These are phyloP conservation scores for Tinamus major DNA, from an alignment of 2,797 vertebrate genomes.

Conservation along the genomic window DNA sequence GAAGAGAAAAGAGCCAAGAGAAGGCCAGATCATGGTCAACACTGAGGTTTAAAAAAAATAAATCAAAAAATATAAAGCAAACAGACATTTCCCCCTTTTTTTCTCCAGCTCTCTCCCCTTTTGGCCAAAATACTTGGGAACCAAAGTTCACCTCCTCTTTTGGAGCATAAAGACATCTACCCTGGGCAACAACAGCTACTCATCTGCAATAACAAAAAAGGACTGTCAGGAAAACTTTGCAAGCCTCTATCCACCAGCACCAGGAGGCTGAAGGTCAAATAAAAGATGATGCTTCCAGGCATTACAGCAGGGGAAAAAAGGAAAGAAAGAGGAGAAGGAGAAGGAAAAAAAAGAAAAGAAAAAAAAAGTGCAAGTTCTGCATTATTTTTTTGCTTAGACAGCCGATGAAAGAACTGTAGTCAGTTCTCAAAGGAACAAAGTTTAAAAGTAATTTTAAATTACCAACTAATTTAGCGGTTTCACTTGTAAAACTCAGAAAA, in stretches of 20 bases:
- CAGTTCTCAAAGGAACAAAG: neutral
- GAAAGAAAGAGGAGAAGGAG: neutral
- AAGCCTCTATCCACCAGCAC: neutral
- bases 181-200: neutral
- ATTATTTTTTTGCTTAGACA: constrained; percentile 22
- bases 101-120: neutral
- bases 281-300: neutral
- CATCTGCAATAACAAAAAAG: neutral
- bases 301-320: neutral
- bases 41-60: neutral
- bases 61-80: neutral
- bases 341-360: neutral
- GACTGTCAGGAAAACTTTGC: neutral
- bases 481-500: constrained; percentile 36
- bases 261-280: neutral
- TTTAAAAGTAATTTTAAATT: constrained; percentile 27
- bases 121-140: neutral
- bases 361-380: neutral
- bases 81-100: neutral
- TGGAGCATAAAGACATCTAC: neutral
- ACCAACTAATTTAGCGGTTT: constrained; percentile 32
- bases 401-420: neutral
- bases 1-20: neutral
- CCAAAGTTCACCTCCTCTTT: neutral
- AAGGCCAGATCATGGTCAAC: neutral